These are phyloP conservation scores for Megaustenia siamemsis DNA, from an alignment of 2,888 invertebrate species.

Conservation along the genomic window DNA sequence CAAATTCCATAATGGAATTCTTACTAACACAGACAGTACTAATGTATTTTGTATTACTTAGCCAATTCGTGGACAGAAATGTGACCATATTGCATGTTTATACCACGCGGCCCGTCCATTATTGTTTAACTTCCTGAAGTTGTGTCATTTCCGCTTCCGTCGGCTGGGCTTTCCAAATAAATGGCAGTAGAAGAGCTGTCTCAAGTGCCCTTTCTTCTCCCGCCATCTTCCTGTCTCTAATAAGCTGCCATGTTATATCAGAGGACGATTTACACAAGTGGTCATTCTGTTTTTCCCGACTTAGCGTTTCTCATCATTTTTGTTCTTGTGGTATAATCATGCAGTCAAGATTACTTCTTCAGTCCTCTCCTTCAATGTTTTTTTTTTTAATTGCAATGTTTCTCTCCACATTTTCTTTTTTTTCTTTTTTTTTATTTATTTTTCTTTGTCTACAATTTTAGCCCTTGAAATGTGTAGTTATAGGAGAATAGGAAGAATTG, in stretches of 20 bases:
- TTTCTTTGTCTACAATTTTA: too few relatives aligned
- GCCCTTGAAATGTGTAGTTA: too few relatives aligned
- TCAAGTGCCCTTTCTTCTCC: not conserved
- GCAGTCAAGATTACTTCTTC: too few relatives aligned
- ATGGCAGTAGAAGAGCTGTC: not conserved
- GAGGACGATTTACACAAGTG: constrained; percentile 10
- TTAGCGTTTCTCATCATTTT: not conserved
- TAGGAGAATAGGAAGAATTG: too few relatives aligned
- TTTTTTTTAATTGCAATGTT: too few relatives aligned
- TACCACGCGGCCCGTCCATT: not conserved
- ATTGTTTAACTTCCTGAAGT: constrained; percentile 4
- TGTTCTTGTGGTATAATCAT: not conserved
- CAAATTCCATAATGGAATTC: too few relatives aligned
- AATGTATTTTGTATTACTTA: too few relatives aligned
- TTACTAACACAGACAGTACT: too few relatives aligned
- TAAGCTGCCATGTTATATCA: not conserved
- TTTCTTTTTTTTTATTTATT: too few relatives aligned
- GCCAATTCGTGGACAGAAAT: not conserved
- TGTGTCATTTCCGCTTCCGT: constrained; percentile 7
- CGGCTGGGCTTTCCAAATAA: not conserved
- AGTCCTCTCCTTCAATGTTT: too few relatives aligned
- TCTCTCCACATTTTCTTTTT: too few relatives aligned
- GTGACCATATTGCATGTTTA: not conserved
- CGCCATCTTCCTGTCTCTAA: not conserved
- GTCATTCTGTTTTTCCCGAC: not conserved